Evolutionary conservation across 2,888 invertebrate genomes (phyloP).

Genomic region (Mesorhabditis spiculigera): DNA sequence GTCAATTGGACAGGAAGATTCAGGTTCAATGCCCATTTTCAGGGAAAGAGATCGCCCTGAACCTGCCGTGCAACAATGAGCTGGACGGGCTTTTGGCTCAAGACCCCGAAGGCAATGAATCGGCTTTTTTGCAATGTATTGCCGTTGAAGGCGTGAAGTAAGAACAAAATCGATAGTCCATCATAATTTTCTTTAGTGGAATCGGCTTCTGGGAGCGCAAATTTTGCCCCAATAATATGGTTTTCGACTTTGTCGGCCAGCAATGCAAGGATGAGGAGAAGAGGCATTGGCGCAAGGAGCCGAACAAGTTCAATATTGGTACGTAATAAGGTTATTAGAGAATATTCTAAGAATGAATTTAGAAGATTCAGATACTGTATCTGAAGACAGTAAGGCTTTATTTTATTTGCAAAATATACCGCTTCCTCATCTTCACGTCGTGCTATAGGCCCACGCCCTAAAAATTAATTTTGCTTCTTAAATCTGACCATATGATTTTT

Average conservation of each 20-base stretch:
- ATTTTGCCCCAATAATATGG: conserved; percentile 51
- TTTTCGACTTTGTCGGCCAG: conserved; percentile 55
- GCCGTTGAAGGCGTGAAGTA: conserved; percentile 45
- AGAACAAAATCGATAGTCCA: neutral
- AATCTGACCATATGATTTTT: neutral
- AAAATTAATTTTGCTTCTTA: too few relatives aligned
- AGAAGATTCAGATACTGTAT: neutral
- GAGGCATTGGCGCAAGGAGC: conserved; percentile 33
- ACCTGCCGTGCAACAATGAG: conserved; percentile 50
- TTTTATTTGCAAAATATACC: too few relatives aligned
- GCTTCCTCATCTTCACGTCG: too few relatives aligned
- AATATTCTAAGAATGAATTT: neutral
- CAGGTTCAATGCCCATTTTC: conserved; percentile 7
- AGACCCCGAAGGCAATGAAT: conserved; percentile 49
- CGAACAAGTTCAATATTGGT: conserved; percentile 44
- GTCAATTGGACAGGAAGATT: too few relatives aligned
- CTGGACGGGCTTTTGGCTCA: conserved; percentile 47
- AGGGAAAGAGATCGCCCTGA: conserved; percentile 33
- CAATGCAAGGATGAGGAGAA: conserved; percentile 41
- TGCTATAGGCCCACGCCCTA: too few relatives aligned
- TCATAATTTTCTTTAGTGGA: conserved; percentile 22
- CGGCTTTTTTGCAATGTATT: conserved; percentile 50
- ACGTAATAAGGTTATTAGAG: neutral
- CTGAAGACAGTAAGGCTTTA: too few relatives aligned
- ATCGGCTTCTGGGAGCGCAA: conserved; percentile 53